phyloP scores from a whole-genome alignment of 2,797 vertebrate species.

The Periparus ater region DNA sequence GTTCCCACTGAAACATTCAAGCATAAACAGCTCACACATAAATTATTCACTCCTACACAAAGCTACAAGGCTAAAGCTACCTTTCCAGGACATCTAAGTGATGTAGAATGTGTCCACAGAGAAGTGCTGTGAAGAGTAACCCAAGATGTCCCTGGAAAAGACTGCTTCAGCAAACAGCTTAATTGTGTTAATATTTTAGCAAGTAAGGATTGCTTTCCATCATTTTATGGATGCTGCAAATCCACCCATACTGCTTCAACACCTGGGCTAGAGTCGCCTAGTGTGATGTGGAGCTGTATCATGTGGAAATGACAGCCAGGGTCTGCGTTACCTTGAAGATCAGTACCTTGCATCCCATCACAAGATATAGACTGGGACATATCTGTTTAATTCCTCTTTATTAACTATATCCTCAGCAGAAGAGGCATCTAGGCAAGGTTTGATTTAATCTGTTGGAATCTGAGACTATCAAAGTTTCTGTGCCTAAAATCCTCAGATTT shows the following conservation, averaged over 20 bases:
- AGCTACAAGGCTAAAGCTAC: not conserved
- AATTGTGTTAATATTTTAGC: not conserved
- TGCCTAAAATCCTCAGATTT: not conserved
- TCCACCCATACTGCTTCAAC: not conserved
- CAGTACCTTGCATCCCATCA: not conserved
- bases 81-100: not conserved
- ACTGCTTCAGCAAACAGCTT: not conserved
- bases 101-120: not conserved
- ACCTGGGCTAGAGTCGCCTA: not conserved
- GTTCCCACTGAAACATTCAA: slow-evolving; percentile 9
- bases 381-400: not conserved
- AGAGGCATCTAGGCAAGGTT: not conserved
- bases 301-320: not conserved
- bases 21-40: slow-evolving; percentile 6
- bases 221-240: not conserved
- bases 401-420: not conserved
- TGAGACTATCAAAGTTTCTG: not conserved
- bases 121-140: not conserved
- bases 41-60: slow-evolving; percentile 33
- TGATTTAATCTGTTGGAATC: not conserved
- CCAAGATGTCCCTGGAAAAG: not conserved
- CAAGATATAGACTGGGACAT: not conserved
- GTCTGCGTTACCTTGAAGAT: not conserved
- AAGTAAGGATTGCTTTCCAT: not conserved
- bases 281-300: not conserved